Evolutionary conservation across 1,140 invertebrate species (phyloP).

Genomic region (Drosophila willistoni): DNA sequence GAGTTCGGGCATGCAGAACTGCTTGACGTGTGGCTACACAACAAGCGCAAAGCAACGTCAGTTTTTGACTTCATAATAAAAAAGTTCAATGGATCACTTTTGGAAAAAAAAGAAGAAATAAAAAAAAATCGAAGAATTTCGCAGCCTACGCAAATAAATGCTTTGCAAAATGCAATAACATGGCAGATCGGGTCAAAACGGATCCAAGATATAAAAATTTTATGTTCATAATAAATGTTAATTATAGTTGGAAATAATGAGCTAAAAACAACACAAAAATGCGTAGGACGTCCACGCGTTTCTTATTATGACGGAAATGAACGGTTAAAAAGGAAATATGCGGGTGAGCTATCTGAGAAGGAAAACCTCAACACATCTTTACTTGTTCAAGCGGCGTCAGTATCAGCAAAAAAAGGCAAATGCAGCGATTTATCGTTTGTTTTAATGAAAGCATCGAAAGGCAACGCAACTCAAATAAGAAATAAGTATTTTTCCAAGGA

Average conservation of each 20-base stretch:
- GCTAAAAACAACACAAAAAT: no score
- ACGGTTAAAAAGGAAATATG: constrained; percentile 4
- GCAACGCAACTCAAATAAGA: not conserved
- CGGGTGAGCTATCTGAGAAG: not conserved
- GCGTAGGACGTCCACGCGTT: not conserved
- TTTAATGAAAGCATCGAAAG: no score
- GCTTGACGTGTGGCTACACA: not conserved
- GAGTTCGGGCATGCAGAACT: not conserved
- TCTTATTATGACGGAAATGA: constrained; percentile 1
- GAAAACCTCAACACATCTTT: not conserved
- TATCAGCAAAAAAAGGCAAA: no score
- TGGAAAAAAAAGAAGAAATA: not conserved
- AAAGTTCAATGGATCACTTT: not conserved
- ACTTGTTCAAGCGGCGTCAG: no score
- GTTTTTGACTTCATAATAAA: constrained; percentile 2
- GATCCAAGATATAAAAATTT: not conserved
- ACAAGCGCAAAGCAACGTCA: not conserved
- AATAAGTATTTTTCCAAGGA: not conserved
- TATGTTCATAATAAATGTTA: no score
- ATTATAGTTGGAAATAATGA: no score
- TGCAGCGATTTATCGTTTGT: no score
- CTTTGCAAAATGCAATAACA: no score
- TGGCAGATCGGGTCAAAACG: no score
- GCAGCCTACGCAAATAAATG: no score
- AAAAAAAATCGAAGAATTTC: no score